Conservation (phyloP, 2,113 vertebrate genomes). For the Amblyornis subalaris region DNA sequence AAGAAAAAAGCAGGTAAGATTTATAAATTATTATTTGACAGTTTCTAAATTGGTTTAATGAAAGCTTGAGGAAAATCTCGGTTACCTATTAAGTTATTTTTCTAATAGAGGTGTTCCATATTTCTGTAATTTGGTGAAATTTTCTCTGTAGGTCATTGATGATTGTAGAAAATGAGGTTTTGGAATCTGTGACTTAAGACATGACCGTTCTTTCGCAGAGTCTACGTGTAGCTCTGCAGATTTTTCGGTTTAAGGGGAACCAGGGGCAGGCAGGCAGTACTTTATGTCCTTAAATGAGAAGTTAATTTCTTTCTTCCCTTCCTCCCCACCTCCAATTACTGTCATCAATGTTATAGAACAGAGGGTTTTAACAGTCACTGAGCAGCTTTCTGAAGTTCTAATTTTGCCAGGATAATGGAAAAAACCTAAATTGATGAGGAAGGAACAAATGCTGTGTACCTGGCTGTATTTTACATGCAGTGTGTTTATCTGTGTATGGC, state of each 20-base stretch:
- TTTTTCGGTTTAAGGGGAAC: not conserved
- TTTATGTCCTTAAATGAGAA: slow-evolving; percentile 38
- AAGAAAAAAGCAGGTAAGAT: slow-evolving; percentile 86
- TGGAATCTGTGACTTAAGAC: not conserved
- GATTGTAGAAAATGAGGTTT: not conserved
- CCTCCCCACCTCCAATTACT: not conserved
- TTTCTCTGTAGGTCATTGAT: not conserved
- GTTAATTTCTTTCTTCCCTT: slow-evolving; percentile 12
- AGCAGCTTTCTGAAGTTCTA: not conserved
- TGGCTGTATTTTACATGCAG: not conserved
- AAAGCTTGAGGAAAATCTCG: not conserved
- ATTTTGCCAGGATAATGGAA: not conserved
- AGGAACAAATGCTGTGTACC: not conserved
- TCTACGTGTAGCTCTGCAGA: not conserved
- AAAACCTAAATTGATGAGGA: not conserved
- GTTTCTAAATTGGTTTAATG: not conserved
- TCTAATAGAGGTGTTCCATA: not conserved
- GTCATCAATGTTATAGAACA: not conserved
- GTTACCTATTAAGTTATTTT: not conserved
- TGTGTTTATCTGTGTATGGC: not conserved
- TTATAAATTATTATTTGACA: slow-evolving; percentile 25
- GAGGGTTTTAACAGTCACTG: not conserved
- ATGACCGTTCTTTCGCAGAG: not conserved
- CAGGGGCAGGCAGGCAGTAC: not conserved
- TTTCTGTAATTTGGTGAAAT: slow-evolving; percentile 21